Base-by-base conservation (phyloP, 2,113 vertebrate species). In the Plecturocebus donacophilus region DNA sequence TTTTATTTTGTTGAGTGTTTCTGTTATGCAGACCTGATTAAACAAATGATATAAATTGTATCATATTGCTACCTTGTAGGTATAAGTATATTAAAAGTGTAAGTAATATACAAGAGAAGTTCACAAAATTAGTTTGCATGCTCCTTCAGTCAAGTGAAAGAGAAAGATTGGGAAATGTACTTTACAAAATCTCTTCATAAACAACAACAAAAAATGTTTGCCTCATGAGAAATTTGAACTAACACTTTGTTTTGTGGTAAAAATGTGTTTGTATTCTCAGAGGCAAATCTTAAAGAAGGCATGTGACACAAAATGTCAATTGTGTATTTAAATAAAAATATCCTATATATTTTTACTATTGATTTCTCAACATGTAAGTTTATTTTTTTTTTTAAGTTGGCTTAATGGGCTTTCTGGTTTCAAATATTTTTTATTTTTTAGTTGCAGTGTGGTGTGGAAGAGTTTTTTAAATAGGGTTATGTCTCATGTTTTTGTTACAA, bases 401-500 rank as follows among this genome's bases (percentile, higher is more conserved):
- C 20, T 56, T 93, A 88, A 54, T 97, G 77, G 52, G 21, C 8
- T 90, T 87, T 79, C 30, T 96, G 66, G 49, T 12, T 80, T 20
- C 30, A 77, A 70, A 64, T 9, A 20, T 21, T 89, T 58, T 77
- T 83, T 97, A 10, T 88, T 91, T 73, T 68, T 16, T 68, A 90
- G 54, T 87, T 68, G 27, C 9, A 77, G 25, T 90, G 21, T 88
- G 21, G 3, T 52, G 8, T 86, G 38, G 79, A 91, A 32, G 30
- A 75, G 42, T 9, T 95, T 95, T 94, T 56, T 90, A 80, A 81
- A 70, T 68, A 90, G 82, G 19, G 27, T 84, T 91, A 25, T 87
- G 27, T 85, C 61, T 96, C 76, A 32, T 76, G 83, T 91, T 97
- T 96, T 95, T 79, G 47, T 88, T 91, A 88, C n/a, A 83, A 92